These are phyloP conservation scores for Dicerorhinus sumatrensis DNA, from an alignment of 2,113 vertebrate species.

Conservation along the genomic window DNA sequence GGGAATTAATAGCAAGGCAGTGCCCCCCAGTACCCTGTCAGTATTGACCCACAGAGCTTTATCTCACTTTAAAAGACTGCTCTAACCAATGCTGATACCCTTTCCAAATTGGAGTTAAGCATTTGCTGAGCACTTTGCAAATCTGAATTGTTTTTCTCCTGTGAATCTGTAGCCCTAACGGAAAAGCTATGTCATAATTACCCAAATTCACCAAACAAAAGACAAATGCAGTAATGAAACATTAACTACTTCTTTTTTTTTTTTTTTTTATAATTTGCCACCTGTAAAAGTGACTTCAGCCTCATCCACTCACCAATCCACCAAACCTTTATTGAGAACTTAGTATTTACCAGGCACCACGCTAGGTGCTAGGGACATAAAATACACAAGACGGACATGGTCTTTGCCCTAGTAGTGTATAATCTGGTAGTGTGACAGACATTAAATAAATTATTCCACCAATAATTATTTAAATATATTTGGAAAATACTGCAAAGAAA, in stretches of 20 bases:
- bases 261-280: background rate
- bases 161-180: background rate
- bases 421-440: background rate
- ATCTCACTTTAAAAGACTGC: background rate
- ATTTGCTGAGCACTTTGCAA: background rate
- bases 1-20: background rate
- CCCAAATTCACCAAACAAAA: background rate
- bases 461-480: background rate
- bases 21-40: background rate
- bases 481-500: background rate
- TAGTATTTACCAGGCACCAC: background rate
- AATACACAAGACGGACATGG: background rate
- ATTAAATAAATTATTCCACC: background rate
- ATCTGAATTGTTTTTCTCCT: slow-evolving; percentile 34
- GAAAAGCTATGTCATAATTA: background rate
- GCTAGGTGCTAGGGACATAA: background rate
- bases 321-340: background rate
- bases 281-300: background rate
- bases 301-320: background rate
- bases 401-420: background rate
- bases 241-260: background rate
- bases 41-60: background rate
- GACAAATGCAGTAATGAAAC: background rate
- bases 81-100: background rate
- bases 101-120: slow-evolving; percentile 50